These are phyloP conservation scores for Eupithecia insigniata DNA, from an alignment of 2,888 invertebrate species.

Conservation along the genomic window DNA sequence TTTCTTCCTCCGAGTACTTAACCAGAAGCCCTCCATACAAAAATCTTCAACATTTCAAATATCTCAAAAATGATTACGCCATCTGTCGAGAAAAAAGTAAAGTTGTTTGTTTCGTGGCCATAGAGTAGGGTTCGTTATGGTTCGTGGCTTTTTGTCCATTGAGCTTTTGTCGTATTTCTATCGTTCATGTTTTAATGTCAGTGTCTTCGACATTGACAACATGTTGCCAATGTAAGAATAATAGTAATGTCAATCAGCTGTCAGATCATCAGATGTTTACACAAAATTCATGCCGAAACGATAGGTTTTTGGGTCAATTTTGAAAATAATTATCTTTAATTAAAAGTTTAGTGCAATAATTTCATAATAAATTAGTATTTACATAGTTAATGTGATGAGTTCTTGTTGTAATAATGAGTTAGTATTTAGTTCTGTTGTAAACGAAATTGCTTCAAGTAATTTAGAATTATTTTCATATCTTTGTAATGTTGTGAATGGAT, in stretches of 20 bases:
- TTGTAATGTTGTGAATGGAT: conserved; percentile 59
- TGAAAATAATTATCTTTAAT: conserved; percentile 43
- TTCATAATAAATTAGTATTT: conserved; percentile 33
- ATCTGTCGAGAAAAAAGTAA: no score
- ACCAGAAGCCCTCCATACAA: no score
- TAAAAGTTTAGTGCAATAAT: conserved; percentile 42
- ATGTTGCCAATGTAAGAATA: no score
- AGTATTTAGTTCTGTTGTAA: conserved; percentile 70
- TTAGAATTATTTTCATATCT: conserved; percentile 65
- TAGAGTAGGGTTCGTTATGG: no score
- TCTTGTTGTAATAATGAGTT: conserved; percentile 79
- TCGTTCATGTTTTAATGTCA: no score
- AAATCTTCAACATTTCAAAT: no score
- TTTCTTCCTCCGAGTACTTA: no score
- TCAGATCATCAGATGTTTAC: conserved; percentile 63
- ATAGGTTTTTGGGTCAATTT: conserved; percentile 64
- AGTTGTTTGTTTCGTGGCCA: no score
- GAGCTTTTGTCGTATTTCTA: no score
- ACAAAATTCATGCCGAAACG: conserved; percentile 53
- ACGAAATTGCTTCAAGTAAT: conserved; percentile 71
- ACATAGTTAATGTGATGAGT: conserved; percentile 71
- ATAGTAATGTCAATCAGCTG: neutral
- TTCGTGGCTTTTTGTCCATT: no score
- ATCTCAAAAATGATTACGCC: no score
- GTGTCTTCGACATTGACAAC: no score